Conservation (phyloP, 2,797 vertebrate genomes). For the Diceros bicornis region DNA sequence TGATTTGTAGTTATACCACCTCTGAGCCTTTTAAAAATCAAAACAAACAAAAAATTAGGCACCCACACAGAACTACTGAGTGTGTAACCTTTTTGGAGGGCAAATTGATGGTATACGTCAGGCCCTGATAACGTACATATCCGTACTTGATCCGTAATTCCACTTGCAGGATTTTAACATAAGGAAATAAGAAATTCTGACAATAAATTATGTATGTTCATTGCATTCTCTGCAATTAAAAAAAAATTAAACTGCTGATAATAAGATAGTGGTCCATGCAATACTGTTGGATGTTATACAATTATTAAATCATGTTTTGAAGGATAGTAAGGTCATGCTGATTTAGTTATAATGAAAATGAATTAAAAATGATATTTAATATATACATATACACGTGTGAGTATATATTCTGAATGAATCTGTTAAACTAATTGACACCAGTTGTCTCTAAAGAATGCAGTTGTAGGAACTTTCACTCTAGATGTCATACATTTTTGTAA, state of each 20-base stretch:
- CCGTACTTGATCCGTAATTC: conserved; percentile 17
- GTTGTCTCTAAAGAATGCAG: conserved; percentile 12
- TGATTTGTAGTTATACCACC: conserved; percentile 10
- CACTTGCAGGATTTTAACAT: conserved; percentile 38
- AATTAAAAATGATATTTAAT: conserved; percentile 1
- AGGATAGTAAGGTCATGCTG: conserved; percentile 2
- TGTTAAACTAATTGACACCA: not conserved
- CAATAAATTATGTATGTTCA: conserved; percentile 1
- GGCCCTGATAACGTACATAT: not conserved
- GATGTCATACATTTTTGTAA: not conserved
- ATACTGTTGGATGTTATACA: conserved; percentile 16
- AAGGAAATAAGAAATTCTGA: not conserved
- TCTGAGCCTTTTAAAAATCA: conserved; percentile 52
- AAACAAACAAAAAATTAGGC: conserved; percentile 9
- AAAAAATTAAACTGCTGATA: conserved; percentile 38
- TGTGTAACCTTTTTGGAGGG: not conserved
- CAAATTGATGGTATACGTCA: not conserved
- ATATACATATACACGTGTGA: not conserved
- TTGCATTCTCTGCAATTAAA: conserved; percentile 48
- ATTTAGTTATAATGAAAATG: conserved; percentile 60
- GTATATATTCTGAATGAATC: conserved; percentile 6
- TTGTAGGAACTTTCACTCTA: not conserved
- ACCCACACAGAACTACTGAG: not conserved
- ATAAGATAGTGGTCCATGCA: conserved; percentile 10
- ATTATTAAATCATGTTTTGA: conserved; percentile 47